Evolutionary conservation across 2,797 vertebrate genomes (phyloP).

Genomic region (Helicolenus hilgendorfi): DNA sequence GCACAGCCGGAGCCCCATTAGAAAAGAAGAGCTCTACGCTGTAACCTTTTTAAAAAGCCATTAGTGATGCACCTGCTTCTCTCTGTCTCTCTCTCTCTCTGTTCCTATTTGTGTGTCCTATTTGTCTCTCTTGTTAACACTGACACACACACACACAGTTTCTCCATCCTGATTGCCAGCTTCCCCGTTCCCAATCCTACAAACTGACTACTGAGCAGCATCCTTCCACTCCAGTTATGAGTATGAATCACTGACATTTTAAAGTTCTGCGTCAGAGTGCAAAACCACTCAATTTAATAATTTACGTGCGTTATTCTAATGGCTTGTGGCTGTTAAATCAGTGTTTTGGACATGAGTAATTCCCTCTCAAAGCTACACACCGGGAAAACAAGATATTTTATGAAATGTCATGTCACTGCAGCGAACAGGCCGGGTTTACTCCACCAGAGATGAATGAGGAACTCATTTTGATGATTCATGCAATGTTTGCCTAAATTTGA

Average conservation of each 20-base stretch:
- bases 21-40: slow-evolving; percentile 87
- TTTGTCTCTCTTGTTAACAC: slow-evolving; percentile 87
- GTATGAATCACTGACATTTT: slow-evolving; percentile 75
- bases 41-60: slow-evolving; percentile 92
- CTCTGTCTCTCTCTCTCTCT: slow-evolving; percentile 60
- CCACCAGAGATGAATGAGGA: slow-evolving; percentile 15
- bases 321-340: slow-evolving; percentile 52
- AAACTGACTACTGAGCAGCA: slow-evolving; percentile 69
- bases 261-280: slow-evolving; percentile 67
- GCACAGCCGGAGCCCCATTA: slow-evolving; percentile 89
- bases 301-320: slow-evolving; percentile 65
- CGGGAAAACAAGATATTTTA: slow-evolving; percentile 39
- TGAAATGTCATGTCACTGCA: slow-evolving; percentile 31
- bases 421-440: background rate
- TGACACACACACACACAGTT: slow-evolving; percentile 64
- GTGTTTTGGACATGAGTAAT: slow-evolving; percentile 58
- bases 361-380: slow-evolving; percentile 25
- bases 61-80: slow-evolving; percentile 89
- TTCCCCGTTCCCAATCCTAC: slow-evolving; percentile 56
- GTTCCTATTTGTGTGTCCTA: slow-evolving; percentile 73
- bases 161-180: slow-evolving; percentile 73
- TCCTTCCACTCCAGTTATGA: slow-evolving; percentile 75
- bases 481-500: slow-evolving; percentile 2
- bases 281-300: slow-evolving; percentile 72
- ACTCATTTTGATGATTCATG: slow-evolving; percentile 30